Evolutionary conservation across 2,888 invertebrate species (phyloP).

Genomic region (Erebia epiphron): DNA sequence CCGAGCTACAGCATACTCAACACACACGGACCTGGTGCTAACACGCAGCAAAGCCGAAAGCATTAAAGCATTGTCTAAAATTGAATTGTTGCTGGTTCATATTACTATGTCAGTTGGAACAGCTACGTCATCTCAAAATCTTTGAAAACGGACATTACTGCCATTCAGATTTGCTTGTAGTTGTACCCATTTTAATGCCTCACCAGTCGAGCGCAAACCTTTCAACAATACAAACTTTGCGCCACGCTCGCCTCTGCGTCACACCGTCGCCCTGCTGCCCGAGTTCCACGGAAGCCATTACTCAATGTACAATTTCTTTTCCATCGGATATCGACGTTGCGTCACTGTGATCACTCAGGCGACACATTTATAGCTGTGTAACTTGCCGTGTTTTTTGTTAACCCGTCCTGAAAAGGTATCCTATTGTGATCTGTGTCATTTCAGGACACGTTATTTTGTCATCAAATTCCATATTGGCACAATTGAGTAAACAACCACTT

Average conservation of each 20-base stretch:
- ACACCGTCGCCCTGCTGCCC: conserved; percentile 17
- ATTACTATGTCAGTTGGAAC: too few species aligned
- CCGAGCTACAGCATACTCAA: too few species aligned
- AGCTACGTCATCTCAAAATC: too few species aligned
- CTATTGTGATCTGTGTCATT: conserved; percentile 6
- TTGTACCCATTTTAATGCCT: background rate
- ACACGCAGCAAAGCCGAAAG: too few species aligned
- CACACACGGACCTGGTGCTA: too few species aligned
- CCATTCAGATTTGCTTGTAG: background rate
- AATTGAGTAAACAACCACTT: background rate
- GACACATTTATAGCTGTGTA: conserved; percentile 49
- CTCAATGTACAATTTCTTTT: conserved; percentile 61
- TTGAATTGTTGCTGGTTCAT: too few species aligned
- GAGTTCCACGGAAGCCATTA: conserved; percentile 50
- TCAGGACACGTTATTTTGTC: background rate
- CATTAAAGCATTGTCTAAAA: too few species aligned
- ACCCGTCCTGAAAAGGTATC: conserved; percentile 5
- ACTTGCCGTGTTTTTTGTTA: conserved; percentile 4
- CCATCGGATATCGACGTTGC: conserved; percentile 54
- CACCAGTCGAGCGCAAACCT: background rate
- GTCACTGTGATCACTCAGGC: conserved; percentile 57
- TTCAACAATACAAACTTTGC: background rate
- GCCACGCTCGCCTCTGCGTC: conserved; percentile 5
- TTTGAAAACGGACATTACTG: too few species aligned
- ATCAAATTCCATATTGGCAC: background rate